These are phyloP conservation scores for Onychostoma macrolepis DNA, from an alignment of 2,113 vertebrate species.

Conservation along the genomic window DNA sequence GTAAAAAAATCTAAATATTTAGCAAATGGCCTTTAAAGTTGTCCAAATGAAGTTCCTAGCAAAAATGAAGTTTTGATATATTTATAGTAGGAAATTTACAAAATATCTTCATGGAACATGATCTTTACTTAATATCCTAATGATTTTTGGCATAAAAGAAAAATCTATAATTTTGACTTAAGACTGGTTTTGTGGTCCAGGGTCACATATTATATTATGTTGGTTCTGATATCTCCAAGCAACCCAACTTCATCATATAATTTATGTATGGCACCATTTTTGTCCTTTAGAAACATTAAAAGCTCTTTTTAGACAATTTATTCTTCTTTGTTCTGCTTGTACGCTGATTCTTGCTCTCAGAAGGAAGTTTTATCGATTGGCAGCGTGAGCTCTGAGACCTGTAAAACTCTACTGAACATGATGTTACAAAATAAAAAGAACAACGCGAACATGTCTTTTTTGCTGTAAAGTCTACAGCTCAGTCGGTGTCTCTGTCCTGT, in stretches of 20 bases:
- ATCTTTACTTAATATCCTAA: too few species aligned
- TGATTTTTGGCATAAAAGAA: too few species aligned
- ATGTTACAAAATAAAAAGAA: not conserved
- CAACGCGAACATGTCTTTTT: not conserved
- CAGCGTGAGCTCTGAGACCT: not conserved
- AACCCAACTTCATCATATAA: not conserved
- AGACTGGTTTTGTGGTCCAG: too few species aligned
- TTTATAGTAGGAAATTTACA: too few species aligned
- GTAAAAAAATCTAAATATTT: too few species aligned
- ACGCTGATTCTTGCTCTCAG: not conserved
- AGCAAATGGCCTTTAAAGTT: too few species aligned
- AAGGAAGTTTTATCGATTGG: slow-evolving; percentile 6
- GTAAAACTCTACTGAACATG: not conserved
- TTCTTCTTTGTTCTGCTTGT: not conserved
- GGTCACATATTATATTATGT: too few species aligned
- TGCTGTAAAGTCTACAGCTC: not conserved
- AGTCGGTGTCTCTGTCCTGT: not conserved
- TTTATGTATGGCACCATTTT: not conserved
- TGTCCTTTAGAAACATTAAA: not conserved
- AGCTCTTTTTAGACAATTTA: not conserved
- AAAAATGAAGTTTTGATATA: too few species aligned
- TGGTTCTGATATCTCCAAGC: not conserved
- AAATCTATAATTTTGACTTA: too few species aligned
- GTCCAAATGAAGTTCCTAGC: too few species aligned
- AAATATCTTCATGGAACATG: too few species aligned